Percentiles rank a stretch among this genome's conserved stretches.
Conservation (phyloP, 2,797 vertebrate genomes). For the Holocentrus rufus region DNA sequence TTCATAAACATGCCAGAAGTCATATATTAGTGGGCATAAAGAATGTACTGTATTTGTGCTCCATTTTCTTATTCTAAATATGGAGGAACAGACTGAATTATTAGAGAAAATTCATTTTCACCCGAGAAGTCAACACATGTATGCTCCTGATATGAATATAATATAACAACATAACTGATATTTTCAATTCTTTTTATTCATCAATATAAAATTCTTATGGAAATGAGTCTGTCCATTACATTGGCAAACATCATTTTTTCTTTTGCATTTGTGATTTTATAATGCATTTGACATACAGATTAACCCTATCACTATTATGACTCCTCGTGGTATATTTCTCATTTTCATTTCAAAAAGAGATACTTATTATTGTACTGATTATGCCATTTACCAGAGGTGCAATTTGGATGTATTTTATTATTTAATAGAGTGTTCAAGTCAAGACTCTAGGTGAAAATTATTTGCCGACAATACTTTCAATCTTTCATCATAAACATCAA, state of each 20-base stretch:
- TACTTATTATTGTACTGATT: conserved; percentile 9
- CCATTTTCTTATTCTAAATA: too few species aligned
- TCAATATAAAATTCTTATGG: neutral
- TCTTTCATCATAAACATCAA: conserved; percentile 1
- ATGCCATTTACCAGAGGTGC: neutral
- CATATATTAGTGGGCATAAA: too few species aligned
- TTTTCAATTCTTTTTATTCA: neutral
- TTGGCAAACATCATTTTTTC: neutral
- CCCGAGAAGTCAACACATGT: neutral
- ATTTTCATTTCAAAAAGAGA: conserved; percentile 8
- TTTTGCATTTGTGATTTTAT: neutral
- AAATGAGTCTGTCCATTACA: neutral
- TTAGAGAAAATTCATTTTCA: neutral
- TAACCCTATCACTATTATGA: neutral
- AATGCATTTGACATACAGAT: neutral
- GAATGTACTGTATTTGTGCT: too few species aligned
- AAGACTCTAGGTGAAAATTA: neutral
- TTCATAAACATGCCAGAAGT: too few species aligned
- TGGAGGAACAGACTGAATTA: too few species aligned
- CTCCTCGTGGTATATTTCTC: neutral
- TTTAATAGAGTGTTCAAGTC: neutral
- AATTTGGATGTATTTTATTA: neutral
- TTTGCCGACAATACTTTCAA: conserved; percentile 4
- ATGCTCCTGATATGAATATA: neutral
- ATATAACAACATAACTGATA: conserved; percentile 7